Percentiles rank a stretch among this genome's conserved stretches.
These are phyloP conservation scores for Anarhynchus alexandrinus DNA, from an alignment of 2,113 vertebrate species.

Conservation along the genomic window DNA sequence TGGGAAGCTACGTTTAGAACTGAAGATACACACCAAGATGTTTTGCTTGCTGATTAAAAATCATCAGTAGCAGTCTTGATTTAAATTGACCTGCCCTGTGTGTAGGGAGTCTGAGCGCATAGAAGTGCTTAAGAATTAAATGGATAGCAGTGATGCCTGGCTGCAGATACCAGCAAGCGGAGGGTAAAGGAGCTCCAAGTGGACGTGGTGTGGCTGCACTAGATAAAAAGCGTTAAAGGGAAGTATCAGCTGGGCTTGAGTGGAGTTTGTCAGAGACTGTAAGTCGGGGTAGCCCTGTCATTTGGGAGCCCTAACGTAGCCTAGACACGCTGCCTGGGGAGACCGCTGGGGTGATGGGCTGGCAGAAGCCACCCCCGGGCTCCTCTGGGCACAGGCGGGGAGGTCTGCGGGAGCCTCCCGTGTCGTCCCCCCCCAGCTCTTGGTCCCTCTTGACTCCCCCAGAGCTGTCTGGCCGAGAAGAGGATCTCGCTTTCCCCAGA, in stretches of 20 bases:
- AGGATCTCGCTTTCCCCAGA: neutral
- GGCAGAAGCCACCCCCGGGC: neutral
- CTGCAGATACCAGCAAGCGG: neutral
- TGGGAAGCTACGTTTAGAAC: neutral
- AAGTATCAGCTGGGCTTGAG: neutral
- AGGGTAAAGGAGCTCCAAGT: neutral
- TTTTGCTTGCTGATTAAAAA: neutral
- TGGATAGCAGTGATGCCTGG: neutral
- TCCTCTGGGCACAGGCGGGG: no score
- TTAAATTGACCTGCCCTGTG: neutral
- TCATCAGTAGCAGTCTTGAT: neutral
- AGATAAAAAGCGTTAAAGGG: neutral
- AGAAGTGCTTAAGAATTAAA: neutral
- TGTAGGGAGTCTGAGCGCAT: neutral
- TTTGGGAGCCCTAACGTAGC: neutral
- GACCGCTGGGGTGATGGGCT: neutral
- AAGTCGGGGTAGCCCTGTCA: neutral
- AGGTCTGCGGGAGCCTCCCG: no score
- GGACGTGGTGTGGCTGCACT: rapidly evolving
- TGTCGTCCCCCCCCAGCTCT: neutral
- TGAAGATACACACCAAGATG: neutral
- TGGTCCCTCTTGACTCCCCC: neutral
- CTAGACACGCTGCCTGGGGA: no score
- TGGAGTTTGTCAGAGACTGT: neutral
- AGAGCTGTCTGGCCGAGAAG: neutral